phyloP scores from a whole-genome alignment of 2,888 invertebrate species.

The Drosophila rellima region DNA sequence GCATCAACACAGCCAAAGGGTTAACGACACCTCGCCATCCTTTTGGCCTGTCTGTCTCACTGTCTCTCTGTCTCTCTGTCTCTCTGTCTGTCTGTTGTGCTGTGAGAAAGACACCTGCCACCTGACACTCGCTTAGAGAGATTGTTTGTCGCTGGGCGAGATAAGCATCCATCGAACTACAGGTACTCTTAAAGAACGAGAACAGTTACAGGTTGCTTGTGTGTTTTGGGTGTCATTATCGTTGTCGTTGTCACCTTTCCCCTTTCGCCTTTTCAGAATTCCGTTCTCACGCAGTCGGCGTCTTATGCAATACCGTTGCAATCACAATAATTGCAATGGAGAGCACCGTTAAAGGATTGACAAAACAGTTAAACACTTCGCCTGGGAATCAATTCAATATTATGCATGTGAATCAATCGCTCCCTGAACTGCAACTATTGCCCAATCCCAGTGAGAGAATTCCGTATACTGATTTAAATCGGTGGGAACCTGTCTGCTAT shows the following conservation, averaged over 20 bases:
- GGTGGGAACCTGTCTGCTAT: conserved; percentile 39
- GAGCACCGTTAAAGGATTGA: conserved; percentile 59
- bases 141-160: conserved; percentile 25
- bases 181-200: conserved; percentile 42
- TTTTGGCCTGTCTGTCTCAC: not conserved
- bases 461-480: not conserved
- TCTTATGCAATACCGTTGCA: conserved; percentile 61
- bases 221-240: conserved; percentile 42
- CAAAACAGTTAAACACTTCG: conserved; percentile 39
- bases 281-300: conserved; percentile 77
- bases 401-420: conserved; percentile 48
- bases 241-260: not conserved
- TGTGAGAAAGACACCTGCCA: conserved; percentile 73
- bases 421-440: conserved; percentile 25
- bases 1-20: conserved; percentile 36
- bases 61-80: not conserved
- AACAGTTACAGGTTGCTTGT: conserved; percentile 6
- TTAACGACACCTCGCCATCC: conserved; percentile 48
- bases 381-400: conserved; percentile 22
- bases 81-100: not conserved
- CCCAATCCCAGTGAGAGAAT: not conserved
- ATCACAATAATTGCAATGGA: conserved; percentile 61
- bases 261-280: conserved; percentile 8
- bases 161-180: conserved; percentile 56
- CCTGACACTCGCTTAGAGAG: conserved; percentile 41